Percentiles rank a stretch among this genome's conserved stretches.
Conservation (phyloP, 2,113 vertebrate species). For the Lepus americanus region DNA sequence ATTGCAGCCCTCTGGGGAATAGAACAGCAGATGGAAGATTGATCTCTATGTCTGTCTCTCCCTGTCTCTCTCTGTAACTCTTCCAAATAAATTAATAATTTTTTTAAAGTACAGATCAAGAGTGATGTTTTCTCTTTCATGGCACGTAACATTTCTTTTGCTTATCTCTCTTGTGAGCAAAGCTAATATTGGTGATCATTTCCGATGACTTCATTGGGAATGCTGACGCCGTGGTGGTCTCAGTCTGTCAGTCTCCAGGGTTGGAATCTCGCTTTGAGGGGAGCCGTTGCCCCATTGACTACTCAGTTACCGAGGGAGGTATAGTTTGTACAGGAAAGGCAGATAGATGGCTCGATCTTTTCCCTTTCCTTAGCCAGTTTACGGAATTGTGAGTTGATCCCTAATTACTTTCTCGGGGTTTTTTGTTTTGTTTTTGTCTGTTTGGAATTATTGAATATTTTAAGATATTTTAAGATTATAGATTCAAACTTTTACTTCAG, state of each 20-base stretch:
- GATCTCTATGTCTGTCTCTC: too few relatives aligned
- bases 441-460: background rate
- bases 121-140: background rate
- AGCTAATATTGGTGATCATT: background rate
- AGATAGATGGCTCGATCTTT: background rate
- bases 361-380: conserved; percentile 18
- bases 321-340: background rate
- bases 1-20: too few relatives aligned
- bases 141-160: background rate
- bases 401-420: background rate
- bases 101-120: background rate
- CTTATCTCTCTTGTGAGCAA: background rate
- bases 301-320: background rate
- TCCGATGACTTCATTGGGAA: background rate
- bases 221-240: background rate
- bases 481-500: background rate
- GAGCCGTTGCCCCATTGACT: background rate
- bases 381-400: background rate
- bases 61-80: too few relatives aligned
- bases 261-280: background rate
- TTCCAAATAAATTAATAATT: too few relatives aligned
- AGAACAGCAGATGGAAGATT: too few relatives aligned
- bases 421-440: background rate
- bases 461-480: background rate
- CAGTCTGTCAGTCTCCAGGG: background rate